Evolutionary conservation across 2,888 invertebrate genomes (phyloP), one percentile per base, ranked within the genome.

Genomic region (Lampropteryx suffumata): DNA sequence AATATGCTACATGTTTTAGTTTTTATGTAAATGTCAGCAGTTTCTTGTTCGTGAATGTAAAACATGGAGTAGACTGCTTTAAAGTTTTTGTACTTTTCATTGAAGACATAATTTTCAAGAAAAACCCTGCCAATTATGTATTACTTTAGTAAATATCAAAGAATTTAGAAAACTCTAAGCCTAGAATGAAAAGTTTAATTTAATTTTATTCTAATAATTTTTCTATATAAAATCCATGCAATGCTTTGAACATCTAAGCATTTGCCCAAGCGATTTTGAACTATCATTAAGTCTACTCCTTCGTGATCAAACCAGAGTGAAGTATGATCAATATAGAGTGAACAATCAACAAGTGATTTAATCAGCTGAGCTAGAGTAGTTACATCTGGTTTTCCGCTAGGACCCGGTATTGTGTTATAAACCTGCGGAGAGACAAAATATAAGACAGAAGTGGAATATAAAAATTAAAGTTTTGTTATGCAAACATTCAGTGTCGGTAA

Each of bases 351-450:
- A 82, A 82, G 87, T 89, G 88, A 88, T 79, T 83, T 71, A 80
- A 81, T 79, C 81, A 86, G 89, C 85, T 75, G 87, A 87, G 82
- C 84, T 84, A 80, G 72, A 83, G 84, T 91, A 90, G 84, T 91
- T 91, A 91, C 90, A 87, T 90, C 90, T 86, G 80, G 84, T 87
- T 91, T 89, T 84, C 89, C 90, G 86, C 83, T 90, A 85, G 90
- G 82, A 76, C 91, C 91, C 90, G 90, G 80, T 89, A 91, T 90
- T 85, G 89, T 86, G 85, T 90, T 90, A 91, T 90, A 91, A 86
- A 91, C 91, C 91, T 91, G 91, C 81, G 88, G 84, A 90, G 82
- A 88, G 82, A 89, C 79, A 86, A 89, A 87, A 80, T 71, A 79
- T 79, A 84, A 87, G 82, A 85, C 79, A 89, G 86, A 85, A 82